Evolutionary conservation across 2,113 vertebrate genomes (phyloP), one percentile per base, ranked within the genome.

Genomic region (Brevimyrus niger): DNA sequence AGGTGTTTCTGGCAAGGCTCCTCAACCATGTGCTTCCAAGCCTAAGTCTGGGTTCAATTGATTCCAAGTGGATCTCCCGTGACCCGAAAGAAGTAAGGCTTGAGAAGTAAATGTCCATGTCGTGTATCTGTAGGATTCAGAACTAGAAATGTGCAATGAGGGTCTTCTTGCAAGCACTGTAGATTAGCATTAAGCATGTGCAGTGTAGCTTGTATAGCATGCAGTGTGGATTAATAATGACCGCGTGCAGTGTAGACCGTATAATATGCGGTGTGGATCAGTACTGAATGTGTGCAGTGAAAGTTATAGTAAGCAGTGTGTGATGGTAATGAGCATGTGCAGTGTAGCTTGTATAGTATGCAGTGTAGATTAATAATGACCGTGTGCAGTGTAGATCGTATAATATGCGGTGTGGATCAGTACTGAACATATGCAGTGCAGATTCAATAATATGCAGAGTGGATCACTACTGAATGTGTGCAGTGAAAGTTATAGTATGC

Each of bases 1-100:
- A 99, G 98, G 95, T 99, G 93, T 97, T 99, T 48, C 85, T 97
- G 61, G 97, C 97, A 0, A 99, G 98, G 95, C 91, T 99, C n/a
- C 94, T 99, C 92, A 98, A 97, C 93, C 94, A 97, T 0, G 92
- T 99, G 93, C 90, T 97, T 90, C 98, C 98, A 55, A 97, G 96
- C 90, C 87, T 98, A 83, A 92, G 95, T 11, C 93, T 99, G 90
- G 98, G 98, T 73, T 90, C 95, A 0, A 97, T 99, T 6, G 97
- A 99, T 17, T 95, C 97, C 90, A 97, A 93, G 1, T 94, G 94
- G 91, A 89, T 99, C 87, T 98, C 98, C 69, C 95, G 98, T 90
- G 97, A 98, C 92, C 95, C 96, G 91, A 94, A 95, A 0, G 96
- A 99, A 98, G 98, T 99, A 92, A n/a, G 96, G 96, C 92, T 46